Evolutionary conservation across 2,113 vertebrate species (phyloP), one percentile per base, ranked within the genome.

Genomic region (Choloepus hoffmanni): DNA sequence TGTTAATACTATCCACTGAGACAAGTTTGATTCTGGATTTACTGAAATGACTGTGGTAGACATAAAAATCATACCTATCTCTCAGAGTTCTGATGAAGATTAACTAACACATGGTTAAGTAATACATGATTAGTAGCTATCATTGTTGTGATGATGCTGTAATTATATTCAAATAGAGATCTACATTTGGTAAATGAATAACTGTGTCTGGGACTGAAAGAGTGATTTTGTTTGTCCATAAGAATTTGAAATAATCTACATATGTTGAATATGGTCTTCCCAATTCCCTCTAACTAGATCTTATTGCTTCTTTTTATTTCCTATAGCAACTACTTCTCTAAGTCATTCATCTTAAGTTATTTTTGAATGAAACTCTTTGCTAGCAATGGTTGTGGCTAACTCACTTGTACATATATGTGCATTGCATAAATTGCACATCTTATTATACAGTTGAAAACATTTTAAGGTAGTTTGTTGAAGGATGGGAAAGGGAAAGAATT

Each of bases 301-400:
- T 55, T 67, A 43, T 5, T 79, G 14, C 24, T 92, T 76, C n/a
- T 92, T 94, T 40, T 36, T 94, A 85, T 78, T 79, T 87, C 21
- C 43, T 11, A 5, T 62, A 92, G 30, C 3, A 83, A 72, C 48
- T 86, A 36, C 23, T 95, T 97, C 65, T 83, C 24, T 84, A 78
- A 88, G 26, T 74, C 28, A 79, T 28, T 94, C 87, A 94, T 28
- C 13, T 67, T 81, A 28, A 92, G 73, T 43, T 79, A 91, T 84
- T 79, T 89, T 94, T 62, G 23, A 94, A 45, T 15, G 8, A 90
- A 90, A 50, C 1, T 83, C 15, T 88, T 67, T 94, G 76, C 10
- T 94, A n/a, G 30, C 30, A 87, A 58, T 62, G 36, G 18, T 43
- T 88, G 15, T 58, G 11, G 7, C 12, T 65, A 85, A 89, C 12